phyloP scores from a whole-genome alignment of 2,888 invertebrate species.

The Papilio protenor region DNA sequence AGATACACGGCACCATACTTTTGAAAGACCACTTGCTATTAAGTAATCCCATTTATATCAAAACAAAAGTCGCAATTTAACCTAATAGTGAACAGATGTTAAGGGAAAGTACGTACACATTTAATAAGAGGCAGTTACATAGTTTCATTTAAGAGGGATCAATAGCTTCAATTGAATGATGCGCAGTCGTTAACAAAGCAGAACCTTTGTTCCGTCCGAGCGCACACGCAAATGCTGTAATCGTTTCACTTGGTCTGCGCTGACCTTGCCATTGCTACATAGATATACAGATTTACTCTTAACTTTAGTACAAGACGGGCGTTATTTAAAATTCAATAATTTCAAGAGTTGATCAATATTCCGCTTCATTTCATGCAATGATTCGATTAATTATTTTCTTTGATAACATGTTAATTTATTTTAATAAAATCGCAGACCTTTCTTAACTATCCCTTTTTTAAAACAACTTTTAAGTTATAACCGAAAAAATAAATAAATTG shows the following conservation, averaged over 20 bases:
- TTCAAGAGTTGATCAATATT: neutral
- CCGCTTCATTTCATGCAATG: neutral
- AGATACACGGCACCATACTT: too few species aligned
- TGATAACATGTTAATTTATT: neutral
- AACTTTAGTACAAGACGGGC: neutral
- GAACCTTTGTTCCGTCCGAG: constrained; percentile 36
- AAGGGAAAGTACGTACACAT: constrained; percentile 9
- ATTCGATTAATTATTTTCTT: neutral
- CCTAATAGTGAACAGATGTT: constrained; percentile 8
- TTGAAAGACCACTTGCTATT: too few species aligned
- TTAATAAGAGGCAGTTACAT: constrained; percentile 17
- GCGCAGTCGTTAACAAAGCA: constrained; percentile 30
- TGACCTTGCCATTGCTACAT: constrained; percentile 29
- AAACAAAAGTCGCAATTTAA: neutral
- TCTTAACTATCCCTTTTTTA: neutral
- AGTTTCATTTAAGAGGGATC: constrained; percentile 26
- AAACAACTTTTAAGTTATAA: neutral
- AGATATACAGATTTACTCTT: neutral
- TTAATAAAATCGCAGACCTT: neutral
- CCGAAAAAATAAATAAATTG: neutral
- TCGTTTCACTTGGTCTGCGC: constrained; percentile 25
- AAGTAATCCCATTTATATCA: too few species aligned
- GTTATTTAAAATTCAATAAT: neutral
- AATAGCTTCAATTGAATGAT: constrained; percentile 36
- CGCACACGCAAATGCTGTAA: constrained; percentile 36